Evolutionary conservation across 2,797 vertebrate species (phyloP), one percentile per base, ranked within the genome.

Genomic region (Sebastes ruberrimus): DNA sequence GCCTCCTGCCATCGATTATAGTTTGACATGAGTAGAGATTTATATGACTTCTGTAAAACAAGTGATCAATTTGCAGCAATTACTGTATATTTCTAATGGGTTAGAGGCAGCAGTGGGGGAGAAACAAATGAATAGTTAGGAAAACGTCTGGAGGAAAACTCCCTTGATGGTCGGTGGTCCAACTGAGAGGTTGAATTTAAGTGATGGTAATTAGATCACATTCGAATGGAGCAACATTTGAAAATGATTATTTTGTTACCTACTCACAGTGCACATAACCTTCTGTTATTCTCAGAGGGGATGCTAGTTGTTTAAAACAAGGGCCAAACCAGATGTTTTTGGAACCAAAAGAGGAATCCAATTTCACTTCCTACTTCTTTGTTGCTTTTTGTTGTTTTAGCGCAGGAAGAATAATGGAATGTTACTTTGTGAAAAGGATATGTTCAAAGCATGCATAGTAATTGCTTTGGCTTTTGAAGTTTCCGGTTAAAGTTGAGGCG

Each of bases 31-130:
- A 94, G 92, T 87, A 88, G 90, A 95, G 94, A 96, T 96, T 96
- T 96, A 96, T 96, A 94, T 88, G 93, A 96, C 96, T 96, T 96
- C 96, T 97, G 96, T 97, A 96, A 96, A 97, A 96, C 96, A 96
- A 97, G 95, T 95, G 95, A 97, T 97, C 95, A 93, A 97, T 96
- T 97, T 96, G 95, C 95, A 95, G 96, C 95, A 96, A 97, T 97
- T 96, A 96, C 80, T 82, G 89, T 96, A 94, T 95, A 93, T 94
- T 83, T 88, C 89, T 78, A 90, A 88, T 74, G 74, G 75, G 87
- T 93, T 81, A 35, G 77, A 87, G 79, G 86, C 66, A 88, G 72
- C 66, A 68, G 82, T 90, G 93, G 93, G 94, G 90, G 94, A 93
- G 88, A 94, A 92, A 93, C 74, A 95, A 94, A 92, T 76, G 76